Base-by-base conservation (phyloP, 2,797 vertebrate species). In the Siniperca obscura region DNA sequence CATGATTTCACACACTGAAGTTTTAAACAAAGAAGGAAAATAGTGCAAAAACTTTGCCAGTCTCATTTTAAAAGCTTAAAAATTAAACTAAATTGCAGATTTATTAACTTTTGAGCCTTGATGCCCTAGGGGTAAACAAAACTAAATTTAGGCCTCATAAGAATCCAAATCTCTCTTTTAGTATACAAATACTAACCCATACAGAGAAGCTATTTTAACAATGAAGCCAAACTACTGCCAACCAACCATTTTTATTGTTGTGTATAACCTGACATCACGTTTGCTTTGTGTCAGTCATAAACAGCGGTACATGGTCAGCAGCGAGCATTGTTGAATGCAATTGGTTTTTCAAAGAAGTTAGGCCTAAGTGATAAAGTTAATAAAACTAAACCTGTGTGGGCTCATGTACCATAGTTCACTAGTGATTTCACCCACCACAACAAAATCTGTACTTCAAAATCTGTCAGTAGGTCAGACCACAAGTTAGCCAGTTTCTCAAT, bases 101-200 rank as follows among this genome's bases (percentile, higher is more conserved):
- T 38, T 70, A 34, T 17, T 21, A 44, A 50, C 27, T 56, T 70
- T 52, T 57, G 57, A 80, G 76, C 30, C 34, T 65, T 19, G 12
- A 68, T 30, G 67, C 87, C 48, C 42, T 59, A 65, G 74, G 74
- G 73, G 70, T 85, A 87, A 87, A 88, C 72, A 85, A 80, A 71
- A 77, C 62, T 46, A 82, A 17, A 75, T 48, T 6, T 34, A 50
- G 53, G 46, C 21, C 40, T 85, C 36, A 13, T 50, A 40, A 50
- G 42, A 61, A 65, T 60, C n/a, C 2, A 75, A 65, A 85, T 61
- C 46, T 78, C 17, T 73, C 44, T 57, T 76, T 72, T 7, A 69
- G 44, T 82, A 62, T 83, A 83, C 71, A 86, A 77, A 81, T 74
- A 59, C 40, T 60, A 52, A 16, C 30, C 69, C 53, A 69, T 61